Base-by-base conservation (phyloP, 2,888 invertebrate species). In the Oscheius sp. region DNA sequence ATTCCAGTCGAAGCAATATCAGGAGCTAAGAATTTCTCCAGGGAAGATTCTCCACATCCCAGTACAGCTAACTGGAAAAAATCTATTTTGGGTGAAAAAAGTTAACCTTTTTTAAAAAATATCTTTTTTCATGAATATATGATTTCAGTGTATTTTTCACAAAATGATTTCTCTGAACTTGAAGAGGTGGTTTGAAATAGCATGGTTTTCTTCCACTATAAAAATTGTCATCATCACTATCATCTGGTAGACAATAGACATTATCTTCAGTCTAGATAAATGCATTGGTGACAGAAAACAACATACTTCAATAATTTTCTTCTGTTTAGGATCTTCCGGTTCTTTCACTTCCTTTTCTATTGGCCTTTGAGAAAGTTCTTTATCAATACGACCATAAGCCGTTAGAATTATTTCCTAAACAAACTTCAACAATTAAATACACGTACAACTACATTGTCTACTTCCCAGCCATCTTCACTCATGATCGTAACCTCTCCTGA, bases 1-100 rank as follows among this genome's bases (percentile, higher is more conserved):
- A 65, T 50, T 22, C 71, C 70, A 3, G 74, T 30, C 2, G 41
- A 17, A 0, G 49, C 61, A 4, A 71, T 30, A 26, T 41, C 41
- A 12, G 67, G 67, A 9, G 36, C 30, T 2, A 73, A 9, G 2
- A 22, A 49, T 14, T 64, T 59, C 50, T 76, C 76, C 47, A 76
- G 30, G 14, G 74, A 76, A 65, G 72, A 68, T 49, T 72, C 74
- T 1, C 76, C 76, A 51, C 76, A 76, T 26, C 76, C 76, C 66
- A 76, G 69, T 2, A 76, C 47, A 12, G 57, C 67, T 9, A 67
- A 28, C 67, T 67, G 22, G 17, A 50, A 41, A 56, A 17, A n/a
- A 12, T 17, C 8, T 9, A 14, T 36, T 36, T 36, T 36, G 14
- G 36, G 14, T 8, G 50, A 12, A 5, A 26, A 51, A 5, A 0